Evolutionary conservation across 2,888 invertebrate species (phyloP).

Genomic region (Chloromyia formosa): DNA sequence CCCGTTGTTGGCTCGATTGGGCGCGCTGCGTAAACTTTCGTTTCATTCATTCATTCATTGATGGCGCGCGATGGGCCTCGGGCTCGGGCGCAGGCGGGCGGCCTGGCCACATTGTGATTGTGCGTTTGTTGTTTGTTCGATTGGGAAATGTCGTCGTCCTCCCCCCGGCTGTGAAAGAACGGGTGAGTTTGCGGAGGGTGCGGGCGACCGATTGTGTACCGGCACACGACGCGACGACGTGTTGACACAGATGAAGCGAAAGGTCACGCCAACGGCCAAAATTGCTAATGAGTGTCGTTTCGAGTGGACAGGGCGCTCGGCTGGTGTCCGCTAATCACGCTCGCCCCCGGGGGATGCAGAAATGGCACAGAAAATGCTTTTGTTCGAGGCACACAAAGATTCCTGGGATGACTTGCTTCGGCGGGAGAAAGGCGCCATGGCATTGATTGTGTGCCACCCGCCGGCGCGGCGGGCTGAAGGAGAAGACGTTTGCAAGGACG

Average conservation of each 20-base stretch:
- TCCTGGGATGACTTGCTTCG: neutral
- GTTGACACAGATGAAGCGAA: conserved; percentile 1
- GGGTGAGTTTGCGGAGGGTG: neutral
- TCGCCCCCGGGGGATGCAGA: neutral
- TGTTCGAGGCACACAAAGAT: neutral
- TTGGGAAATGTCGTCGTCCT: conserved; percentile 7
- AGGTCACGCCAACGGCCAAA: conserved; percentile 4
- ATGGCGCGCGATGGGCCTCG: neutral
- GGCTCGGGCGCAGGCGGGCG: too few species aligned
- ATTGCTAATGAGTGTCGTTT: neutral
- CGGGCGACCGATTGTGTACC: neutral
- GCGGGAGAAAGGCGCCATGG: neutral
- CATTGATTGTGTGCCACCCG: neutral
- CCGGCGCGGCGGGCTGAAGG: neutral
- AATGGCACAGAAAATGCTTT: neutral
- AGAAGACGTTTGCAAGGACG: too few species aligned
- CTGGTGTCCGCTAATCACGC: neutral
- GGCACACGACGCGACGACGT: neutral
- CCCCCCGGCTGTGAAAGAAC: too few species aligned
- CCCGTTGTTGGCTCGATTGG: neutral
- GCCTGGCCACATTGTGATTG: neutral
- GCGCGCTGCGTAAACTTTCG: conserved; percentile 10
- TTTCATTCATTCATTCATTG: conserved; percentile 27
- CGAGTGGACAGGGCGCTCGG: neutral
- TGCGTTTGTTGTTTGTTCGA: conserved; percentile 2